These are phyloP conservation scores for Hoplostethus mediterraneus DNA, from an alignment of 2,797 vertebrate genomes.

Conservation along the genomic window DNA sequence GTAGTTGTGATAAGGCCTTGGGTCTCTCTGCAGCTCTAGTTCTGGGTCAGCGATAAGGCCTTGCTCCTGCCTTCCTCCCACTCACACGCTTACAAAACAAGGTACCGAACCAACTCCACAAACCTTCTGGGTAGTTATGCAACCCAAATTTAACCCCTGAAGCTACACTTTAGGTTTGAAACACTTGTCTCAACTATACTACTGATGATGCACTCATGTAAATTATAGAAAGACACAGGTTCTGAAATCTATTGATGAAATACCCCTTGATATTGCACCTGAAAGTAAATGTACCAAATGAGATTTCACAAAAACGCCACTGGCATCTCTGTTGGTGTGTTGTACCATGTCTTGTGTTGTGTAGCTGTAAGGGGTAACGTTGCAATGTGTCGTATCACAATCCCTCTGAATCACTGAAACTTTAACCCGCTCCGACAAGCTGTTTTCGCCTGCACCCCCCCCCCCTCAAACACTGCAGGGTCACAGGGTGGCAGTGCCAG, in stretches of 20 bases:
- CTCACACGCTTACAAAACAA: constrained; percentile 53
- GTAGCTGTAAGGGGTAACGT: constrained; percentile 2
- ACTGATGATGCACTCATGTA: background rate
- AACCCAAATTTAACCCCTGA: constrained; percentile 16
- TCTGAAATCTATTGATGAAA: background rate
- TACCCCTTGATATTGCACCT: background rate
- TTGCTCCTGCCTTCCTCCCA: constrained; percentile 60
- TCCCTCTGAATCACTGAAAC: constrained; percentile 59
- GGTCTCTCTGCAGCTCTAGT: constrained; percentile 57
- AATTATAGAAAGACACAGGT: background rate
- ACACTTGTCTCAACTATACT: background rate
- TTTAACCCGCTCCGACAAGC: constrained; percentile 64
- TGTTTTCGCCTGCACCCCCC: constrained; percentile 54
- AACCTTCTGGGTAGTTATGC: constrained; percentile 1
- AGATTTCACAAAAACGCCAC: background rate
- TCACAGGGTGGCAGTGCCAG: constrained; percentile 73
- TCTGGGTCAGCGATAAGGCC: constrained; percentile 75
- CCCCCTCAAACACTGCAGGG: constrained; percentile 72
- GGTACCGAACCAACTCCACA: constrained; percentile 25
- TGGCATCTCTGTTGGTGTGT: background rate
- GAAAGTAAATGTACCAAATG: background rate
- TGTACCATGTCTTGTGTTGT: background rate
- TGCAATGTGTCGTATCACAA: constrained; percentile 40
- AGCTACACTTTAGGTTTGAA: background rate
- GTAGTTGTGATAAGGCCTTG: constrained; percentile 66